Evolutionary conservation across 2,888 invertebrate species (phyloP).

Genomic region (Marasmarcha lunaedactyla): DNA sequence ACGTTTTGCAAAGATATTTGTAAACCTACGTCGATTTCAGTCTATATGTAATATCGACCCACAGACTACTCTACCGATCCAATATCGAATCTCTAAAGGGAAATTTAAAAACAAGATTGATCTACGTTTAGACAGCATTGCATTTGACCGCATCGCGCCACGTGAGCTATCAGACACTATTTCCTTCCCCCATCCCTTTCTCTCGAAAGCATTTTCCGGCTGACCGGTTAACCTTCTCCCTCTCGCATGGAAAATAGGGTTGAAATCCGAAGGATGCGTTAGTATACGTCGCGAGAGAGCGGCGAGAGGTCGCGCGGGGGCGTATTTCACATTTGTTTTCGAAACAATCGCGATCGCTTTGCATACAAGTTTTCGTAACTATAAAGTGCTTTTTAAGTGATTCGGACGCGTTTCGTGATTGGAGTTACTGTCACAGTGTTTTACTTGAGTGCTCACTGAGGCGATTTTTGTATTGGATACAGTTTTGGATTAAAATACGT

Average conservation of each 20-base stretch:
- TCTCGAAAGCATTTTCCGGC: conserved; percentile 25
- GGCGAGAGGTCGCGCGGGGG: conserved; percentile 27
- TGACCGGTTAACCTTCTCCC: conserved; percentile 23
- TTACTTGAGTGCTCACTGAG: too few relatives aligned
- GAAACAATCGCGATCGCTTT: conserved; percentile 18
- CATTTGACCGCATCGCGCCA: conserved; percentile 61
- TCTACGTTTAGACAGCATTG: conserved; percentile 44
- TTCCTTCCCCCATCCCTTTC: conserved; percentile 33
- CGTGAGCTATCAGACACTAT: conserved; percentile 39
- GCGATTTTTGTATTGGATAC: too few relatives aligned
- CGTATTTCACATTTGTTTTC: conserved; percentile 20
- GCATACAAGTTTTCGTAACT: conserved; percentile 26
- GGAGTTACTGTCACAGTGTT: too few relatives aligned
- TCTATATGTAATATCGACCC: too few relatives aligned
- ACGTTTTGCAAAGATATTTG: too few relatives aligned
- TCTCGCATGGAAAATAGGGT: conserved; percentile 50
- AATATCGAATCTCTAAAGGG: neutral
- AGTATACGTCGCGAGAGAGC: conserved; percentile 48
- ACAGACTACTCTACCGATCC: too few relatives aligned
- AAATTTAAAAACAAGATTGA: conserved; percentile 28
- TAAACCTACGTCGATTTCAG: too few relatives aligned
- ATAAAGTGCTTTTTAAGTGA: conserved; percentile 6
- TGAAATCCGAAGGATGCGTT: conserved; percentile 25
- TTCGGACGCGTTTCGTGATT: too few relatives aligned
- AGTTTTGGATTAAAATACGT: too few relatives aligned